Percentiles rank a stretch among this genome's conserved stretches.
Evolutionary conservation across 2,113 vertebrate genomes (phyloP).

Genomic region (Seriola quinqueradiata): DNA sequence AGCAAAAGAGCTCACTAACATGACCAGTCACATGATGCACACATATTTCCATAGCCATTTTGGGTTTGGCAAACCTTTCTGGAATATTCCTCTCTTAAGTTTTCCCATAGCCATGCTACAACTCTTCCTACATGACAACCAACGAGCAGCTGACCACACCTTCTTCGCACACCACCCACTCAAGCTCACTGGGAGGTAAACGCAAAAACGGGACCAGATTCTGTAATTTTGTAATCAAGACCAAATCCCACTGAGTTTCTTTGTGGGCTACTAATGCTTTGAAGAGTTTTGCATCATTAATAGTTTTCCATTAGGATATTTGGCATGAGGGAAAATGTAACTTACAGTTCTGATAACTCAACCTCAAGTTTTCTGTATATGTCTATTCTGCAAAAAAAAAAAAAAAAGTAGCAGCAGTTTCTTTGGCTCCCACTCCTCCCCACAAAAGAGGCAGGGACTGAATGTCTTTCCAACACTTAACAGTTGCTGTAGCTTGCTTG

Average conservation of each 20-base stretch:
- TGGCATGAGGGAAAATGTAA: neutral
- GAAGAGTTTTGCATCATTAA: neutral
- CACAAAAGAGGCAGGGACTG: constrained; percentile 51
- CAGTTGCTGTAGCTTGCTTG: constrained; percentile 55
- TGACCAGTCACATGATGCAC: constrained; percentile 51
- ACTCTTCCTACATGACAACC: constrained; percentile 57
- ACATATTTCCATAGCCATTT: constrained; percentile 67
- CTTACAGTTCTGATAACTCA: neutral
- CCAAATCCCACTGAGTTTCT: neutral
- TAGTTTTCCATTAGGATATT: neutral
- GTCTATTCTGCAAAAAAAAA: constrained; percentile 36
- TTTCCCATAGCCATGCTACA: constrained; percentile 51
- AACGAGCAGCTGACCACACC: constrained; percentile 40
- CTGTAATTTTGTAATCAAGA: neutral
- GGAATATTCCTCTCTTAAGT: constrained; percentile 70
- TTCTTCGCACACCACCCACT: constrained; percentile 50
- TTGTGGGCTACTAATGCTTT: neutral
- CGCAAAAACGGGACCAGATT: constrained; percentile 22
- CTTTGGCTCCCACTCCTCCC: constrained; percentile 37
- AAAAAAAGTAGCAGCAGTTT: constrained; percentile 35
- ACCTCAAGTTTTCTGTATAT: constrained; percentile 8
- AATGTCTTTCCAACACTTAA: constrained; percentile 66
- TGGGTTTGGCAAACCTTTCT: constrained; percentile 71
- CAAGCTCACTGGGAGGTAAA: constrained; percentile 51
- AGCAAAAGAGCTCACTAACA: constrained; percentile 30